Conservation (phyloP, 2,888 invertebrate genomes). For the Imbricaverruca yamaguchii region DNA sequence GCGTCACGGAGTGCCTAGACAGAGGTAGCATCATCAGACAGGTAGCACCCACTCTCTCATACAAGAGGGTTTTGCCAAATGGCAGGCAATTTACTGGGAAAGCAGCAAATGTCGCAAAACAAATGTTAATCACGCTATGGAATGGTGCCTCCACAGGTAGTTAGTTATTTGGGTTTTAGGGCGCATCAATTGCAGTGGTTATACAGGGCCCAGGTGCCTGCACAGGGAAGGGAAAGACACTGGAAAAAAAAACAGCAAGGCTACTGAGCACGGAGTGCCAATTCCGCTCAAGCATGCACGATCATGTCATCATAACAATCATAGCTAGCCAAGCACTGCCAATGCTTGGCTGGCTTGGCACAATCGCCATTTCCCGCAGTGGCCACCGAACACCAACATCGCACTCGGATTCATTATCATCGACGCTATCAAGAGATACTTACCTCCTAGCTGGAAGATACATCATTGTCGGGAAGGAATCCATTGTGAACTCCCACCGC, state of each 20-base stretch:
- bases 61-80: no score
- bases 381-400: not conserved
- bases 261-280: not conserved
- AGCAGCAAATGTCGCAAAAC: no score
- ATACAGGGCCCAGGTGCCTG: no score
- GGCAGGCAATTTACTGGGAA: no score
- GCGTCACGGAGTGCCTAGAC: no score
- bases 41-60: no score
- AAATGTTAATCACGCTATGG: no score
- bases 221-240: no score
- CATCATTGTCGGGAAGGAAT: constrained; percentile 66
- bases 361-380: not conserved
- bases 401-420: not conserved
- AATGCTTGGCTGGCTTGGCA: not conserved
- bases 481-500: constrained; percentile 76
- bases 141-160: no score
- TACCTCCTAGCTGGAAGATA: constrained; percentile 54
- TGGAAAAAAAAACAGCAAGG: not conserved
- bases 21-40: no score
- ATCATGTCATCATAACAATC: not conserved
- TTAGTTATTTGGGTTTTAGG: no score
- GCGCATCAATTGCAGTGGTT: no score
- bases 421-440: not conserved
- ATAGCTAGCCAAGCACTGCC: not conserved
- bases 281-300: not conserved